Evolutionary conservation across 1,140 invertebrate species (phyloP).

Genomic region (Halictus rubicundus): DNA sequence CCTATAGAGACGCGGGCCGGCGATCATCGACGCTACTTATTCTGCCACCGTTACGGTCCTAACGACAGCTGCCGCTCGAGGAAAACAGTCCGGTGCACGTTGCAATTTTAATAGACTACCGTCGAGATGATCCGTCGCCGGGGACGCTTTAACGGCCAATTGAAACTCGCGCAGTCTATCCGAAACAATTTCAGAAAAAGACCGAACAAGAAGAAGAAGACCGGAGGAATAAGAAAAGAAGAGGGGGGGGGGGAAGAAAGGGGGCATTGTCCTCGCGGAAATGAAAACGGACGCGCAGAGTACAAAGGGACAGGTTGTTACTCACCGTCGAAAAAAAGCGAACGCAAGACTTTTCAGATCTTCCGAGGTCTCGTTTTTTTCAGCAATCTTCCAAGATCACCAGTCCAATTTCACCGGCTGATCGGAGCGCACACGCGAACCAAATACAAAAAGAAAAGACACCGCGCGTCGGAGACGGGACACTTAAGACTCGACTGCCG

Average conservation of each 20-base stretch:
- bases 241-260: not conserved
- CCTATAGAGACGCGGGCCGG: not conserved
- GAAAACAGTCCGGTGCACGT: not conserved
- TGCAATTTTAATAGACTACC: conserved; percentile 5
- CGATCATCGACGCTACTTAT: conserved; percentile 14
- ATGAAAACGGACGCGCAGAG: no score
- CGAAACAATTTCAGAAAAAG: not conserved
- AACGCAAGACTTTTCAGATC: no score
- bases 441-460: conserved; percentile 3
- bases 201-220: not conserved
- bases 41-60: not conserved
- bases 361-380: not conserved
- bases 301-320: no score
- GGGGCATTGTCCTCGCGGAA: not conserved
- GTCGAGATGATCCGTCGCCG: not conserved
- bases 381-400: conserved; percentile 7
- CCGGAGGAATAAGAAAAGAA: not conserved
- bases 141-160: conserved; percentile 13
- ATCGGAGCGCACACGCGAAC: conserved; percentile 12
- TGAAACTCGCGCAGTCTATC: conserved; percentile 1
- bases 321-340: no score
- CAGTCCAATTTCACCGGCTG: not conserved
- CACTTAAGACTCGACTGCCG: conserved; percentile 32
- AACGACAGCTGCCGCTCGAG: not conserved
- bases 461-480: not conserved